Percentiles rank a stretch among this genome's conserved stretches.
Conservation (phyloP, 2,113 vertebrate genomes). For the Argyrosomus japonicus region DNA sequence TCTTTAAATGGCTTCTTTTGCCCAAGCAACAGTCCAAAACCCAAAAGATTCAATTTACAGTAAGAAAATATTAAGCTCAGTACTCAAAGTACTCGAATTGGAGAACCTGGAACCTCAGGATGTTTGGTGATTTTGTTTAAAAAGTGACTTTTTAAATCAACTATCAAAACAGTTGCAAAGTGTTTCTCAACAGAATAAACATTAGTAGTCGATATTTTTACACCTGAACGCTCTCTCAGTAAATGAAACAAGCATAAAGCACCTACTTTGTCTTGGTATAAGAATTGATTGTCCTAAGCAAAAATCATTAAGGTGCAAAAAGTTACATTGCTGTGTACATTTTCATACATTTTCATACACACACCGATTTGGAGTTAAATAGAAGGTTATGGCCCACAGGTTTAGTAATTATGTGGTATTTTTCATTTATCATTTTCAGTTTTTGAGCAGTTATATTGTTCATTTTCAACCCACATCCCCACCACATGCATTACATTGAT, state of each 20-base stretch:
- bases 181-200: neutral
- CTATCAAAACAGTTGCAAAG: neutral
- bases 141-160: neutral
- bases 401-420: neutral
- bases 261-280: neutral
- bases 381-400: neutral
- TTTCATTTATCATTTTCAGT: neutral
- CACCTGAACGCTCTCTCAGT: neutral
- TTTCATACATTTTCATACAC: neutral
- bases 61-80: neutral
- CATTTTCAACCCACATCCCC: neutral
- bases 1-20: neutral
- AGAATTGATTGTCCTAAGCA: neutral
- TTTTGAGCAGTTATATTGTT: neutral
- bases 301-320: neutral
- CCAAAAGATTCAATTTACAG: neutral
- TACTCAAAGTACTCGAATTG: neutral
- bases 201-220: neutral
- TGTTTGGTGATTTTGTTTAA: neutral
- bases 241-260: neutral
- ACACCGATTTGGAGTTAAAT: neutral
- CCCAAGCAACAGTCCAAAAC: neutral
- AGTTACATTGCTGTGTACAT: neutral
- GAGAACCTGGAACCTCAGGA: neutral
- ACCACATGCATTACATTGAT: neutral